Conservation (phyloP, 2,113 vertebrate species). For the Lonchura striata region DNA sequence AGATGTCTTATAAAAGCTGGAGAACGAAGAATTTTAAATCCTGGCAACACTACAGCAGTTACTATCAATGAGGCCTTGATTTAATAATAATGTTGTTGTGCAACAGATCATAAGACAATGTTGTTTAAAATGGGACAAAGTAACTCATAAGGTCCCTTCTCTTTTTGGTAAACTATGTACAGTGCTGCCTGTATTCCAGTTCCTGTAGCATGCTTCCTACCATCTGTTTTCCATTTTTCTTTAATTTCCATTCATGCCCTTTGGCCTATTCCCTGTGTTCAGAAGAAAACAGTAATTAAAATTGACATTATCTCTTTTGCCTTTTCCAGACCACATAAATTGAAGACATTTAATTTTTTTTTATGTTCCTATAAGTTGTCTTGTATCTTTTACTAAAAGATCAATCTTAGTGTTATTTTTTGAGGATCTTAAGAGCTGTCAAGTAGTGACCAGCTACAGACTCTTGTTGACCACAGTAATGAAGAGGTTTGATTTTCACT, state of each 20-base stretch:
- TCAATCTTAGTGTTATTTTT: background rate
- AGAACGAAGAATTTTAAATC: background rate
- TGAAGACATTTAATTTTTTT: background rate
- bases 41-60: background rate
- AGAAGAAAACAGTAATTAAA: slow-evolving; percentile 72
- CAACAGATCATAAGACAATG: slow-evolving; percentile 27
- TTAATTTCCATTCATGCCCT: slow-evolving; percentile 75
- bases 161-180: slow-evolving; percentile 49
- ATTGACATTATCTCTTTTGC: slow-evolving; percentile 69
- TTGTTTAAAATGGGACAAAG: slow-evolving; percentile 18
- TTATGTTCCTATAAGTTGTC: background rate
- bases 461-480: background rate
- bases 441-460: background rate
- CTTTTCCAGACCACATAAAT: slow-evolving; percentile 44
- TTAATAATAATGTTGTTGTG: slow-evolving; percentile 16
- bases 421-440: background rate
- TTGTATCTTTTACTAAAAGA: background rate
- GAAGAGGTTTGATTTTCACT: background rate
- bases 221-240: slow-evolving; percentile 80
- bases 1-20: background rate
- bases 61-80: background rate
- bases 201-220: slow-evolving; percentile 59
- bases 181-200: slow-evolving; percentile 53
- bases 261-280: slow-evolving; percentile 64
- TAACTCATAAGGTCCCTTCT: slow-evolving; percentile 11